Conservation (phyloP, 2,797 vertebrate genomes). For the Mormyrops attenuatus region DNA sequence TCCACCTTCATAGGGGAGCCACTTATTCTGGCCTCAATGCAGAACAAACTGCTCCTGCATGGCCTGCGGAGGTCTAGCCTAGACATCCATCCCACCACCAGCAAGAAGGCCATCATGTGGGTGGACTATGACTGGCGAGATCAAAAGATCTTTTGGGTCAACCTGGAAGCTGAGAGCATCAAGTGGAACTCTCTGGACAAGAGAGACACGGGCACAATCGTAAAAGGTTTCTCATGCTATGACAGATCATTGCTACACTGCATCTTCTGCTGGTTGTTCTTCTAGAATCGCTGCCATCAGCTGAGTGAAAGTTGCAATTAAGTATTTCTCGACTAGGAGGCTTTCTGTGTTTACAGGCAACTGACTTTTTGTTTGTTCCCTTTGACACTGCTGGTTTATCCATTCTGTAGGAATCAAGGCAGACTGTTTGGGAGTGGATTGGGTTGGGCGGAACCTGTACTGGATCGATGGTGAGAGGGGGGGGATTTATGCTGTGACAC, state of each 20-base stretch:
- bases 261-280: background rate
- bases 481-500: conserved; percentile 70
- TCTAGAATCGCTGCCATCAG: background rate
- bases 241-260: background rate
- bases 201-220: conserved; percentile 64
- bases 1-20: conserved; percentile 66
- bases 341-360: background rate
- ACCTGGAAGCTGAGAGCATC: conserved; percentile 76
- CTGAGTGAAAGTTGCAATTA: background rate
- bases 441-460: conserved; percentile 85
- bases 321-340: background rate
- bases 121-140: conserved; percentile 76
- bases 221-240: conserved; percentile 69
- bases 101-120: conserved; percentile 67
- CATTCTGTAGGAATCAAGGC: conserved; percentile 71
- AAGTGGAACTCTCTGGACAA: conserved; percentile 68
- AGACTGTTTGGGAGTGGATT: conserved; percentile 81
- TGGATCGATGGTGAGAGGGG: conserved; percentile 79
- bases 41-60: conserved; percentile 68
- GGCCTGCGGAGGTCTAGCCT: conserved; percentile 65
- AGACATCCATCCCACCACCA: conserved; percentile 55
- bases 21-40: conserved; percentile 70
- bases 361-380: background rate
- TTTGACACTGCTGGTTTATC: background rate
- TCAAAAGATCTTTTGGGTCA: conserved; percentile 80